phyloP scores from a whole-genome alignment of 2,113 vertebrate genomes.

The Nymphicus hollandicus region DNA sequence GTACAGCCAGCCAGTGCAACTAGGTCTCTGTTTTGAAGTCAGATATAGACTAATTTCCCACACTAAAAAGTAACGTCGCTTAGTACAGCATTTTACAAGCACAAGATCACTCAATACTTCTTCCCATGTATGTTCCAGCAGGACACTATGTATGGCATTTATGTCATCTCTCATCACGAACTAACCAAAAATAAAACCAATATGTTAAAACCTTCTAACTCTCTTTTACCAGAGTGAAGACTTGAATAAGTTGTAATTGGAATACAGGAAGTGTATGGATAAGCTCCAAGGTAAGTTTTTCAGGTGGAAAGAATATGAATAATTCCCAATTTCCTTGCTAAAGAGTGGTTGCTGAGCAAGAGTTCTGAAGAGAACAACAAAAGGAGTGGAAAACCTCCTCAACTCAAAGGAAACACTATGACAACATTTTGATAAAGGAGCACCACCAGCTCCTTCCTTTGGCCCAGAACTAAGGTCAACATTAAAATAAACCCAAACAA shows the following conservation, averaged over 20 bases:
- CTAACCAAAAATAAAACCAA: neutral
- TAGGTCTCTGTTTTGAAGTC: neutral
- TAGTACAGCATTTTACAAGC: neutral
- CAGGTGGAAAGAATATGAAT: neutral
- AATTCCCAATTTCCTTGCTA: neutral
- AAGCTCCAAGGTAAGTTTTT: neutral
- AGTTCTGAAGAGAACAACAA: neutral
- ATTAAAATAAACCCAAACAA: neutral
- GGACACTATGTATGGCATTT: neutral
- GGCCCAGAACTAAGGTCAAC: neutral
- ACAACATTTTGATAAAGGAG: neutral
- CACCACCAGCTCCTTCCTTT: neutral
- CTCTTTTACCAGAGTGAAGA: neutral
- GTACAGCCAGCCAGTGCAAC: neutral
- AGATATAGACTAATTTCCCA: neutral
- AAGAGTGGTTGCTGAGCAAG: neutral
- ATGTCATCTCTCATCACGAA: fast-evolving
- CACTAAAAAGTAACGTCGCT: neutral
- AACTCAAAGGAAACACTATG: neutral
- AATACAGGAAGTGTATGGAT: neutral
- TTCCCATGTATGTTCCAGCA: neutral
- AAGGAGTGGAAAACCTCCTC: neutral
- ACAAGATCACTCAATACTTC: neutral
- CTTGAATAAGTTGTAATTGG: neutral
- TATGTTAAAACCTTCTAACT: neutral